Percentiles rank a stretch among this genome's conserved stretches.
Evolutionary conservation across 2,797 vertebrate genomes (phyloP).

Genomic region (Muscicapa striata): DNA sequence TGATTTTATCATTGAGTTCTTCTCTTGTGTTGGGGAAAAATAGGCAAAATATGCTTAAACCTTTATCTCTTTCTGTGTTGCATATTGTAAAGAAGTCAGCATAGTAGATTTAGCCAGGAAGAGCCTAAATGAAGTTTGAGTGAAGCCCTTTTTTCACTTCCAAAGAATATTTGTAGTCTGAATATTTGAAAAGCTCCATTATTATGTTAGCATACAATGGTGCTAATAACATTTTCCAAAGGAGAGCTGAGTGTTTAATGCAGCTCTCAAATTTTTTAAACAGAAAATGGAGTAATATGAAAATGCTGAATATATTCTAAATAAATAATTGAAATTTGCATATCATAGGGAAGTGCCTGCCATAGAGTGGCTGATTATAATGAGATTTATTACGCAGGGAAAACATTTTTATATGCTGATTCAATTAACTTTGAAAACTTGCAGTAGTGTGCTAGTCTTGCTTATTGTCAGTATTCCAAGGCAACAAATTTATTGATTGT

Average conservation of each 20-base stretch:
- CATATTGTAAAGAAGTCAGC: not conserved
- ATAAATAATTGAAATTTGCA: conserved; percentile 66
- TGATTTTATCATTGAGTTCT: not conserved
- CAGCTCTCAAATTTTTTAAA: not conserved
- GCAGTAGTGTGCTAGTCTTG: not conserved
- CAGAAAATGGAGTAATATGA: conserved; percentile 4
- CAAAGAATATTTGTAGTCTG: not conserved
- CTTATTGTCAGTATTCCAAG: not conserved
- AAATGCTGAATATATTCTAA: conserved; percentile 52
- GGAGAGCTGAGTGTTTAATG: not conserved
- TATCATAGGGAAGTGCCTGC: conserved; percentile 34
- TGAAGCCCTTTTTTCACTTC: not conserved
- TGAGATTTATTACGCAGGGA: conserved; percentile 49
- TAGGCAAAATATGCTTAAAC: not conserved
- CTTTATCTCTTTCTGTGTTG: not conserved
- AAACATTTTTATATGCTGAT: conserved; percentile 58
- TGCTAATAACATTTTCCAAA: conserved; percentile 21
- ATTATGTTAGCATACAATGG: not conserved
- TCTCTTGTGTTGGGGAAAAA: not conserved
- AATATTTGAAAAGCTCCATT: conserved; percentile 13
- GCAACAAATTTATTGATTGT: not conserved
- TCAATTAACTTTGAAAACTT: conserved; percentile 65
- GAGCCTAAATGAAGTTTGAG: not conserved
- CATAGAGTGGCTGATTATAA: conserved; percentile 41
- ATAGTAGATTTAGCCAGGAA: not conserved